These are phyloP conservation scores for Eupeodes corollae DNA, from an alignment of 1,140 invertebrate species.

Conservation along the genomic window DNA sequence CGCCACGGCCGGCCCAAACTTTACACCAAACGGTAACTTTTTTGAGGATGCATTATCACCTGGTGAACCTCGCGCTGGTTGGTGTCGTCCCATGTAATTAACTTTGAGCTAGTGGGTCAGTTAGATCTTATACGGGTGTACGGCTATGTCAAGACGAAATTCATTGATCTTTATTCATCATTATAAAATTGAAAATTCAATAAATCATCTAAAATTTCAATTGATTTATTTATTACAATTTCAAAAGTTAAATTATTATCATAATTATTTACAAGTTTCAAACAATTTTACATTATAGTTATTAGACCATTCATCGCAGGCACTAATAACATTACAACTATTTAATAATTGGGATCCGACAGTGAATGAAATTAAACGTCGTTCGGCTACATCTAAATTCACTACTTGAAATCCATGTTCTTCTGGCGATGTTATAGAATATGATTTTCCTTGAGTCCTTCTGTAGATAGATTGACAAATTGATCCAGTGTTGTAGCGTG, in stretches of 20 bases:
- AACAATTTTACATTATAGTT: too few relatives aligned
- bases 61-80: too few relatives aligned
- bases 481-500: constrained; percentile 3
- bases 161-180: not conserved
- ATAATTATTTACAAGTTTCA: too few relatives aligned
- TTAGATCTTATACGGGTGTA: too few relatives aligned
- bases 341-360: constrained; percentile 2
- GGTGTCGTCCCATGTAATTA: too few relatives aligned
- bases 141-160: too few relatives aligned
- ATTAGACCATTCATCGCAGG: not conserved
- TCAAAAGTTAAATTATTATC: not conserved
- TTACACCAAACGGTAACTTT: too few relatives aligned
- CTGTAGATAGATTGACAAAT: constrained; percentile 9
- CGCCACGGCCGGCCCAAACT: too few relatives aligned
- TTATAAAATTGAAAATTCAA: constrained; percentile 3
- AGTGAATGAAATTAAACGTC: not conserved
- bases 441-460: constrained; percentile 5
- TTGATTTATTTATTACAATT: not conserved
- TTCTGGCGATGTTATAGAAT: constrained; percentile 4
- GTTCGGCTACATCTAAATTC: constrained; percentile 6
- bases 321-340: constrained; percentile 2
- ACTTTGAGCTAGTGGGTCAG: too few relatives aligned
- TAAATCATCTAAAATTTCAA: constrained; percentile 1
- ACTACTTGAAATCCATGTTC: constrained; percentile 10
- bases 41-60: too few relatives aligned